phyloP scores from a whole-genome alignment of 1,140 invertebrate species.

The Bombyx mandarina region DNA sequence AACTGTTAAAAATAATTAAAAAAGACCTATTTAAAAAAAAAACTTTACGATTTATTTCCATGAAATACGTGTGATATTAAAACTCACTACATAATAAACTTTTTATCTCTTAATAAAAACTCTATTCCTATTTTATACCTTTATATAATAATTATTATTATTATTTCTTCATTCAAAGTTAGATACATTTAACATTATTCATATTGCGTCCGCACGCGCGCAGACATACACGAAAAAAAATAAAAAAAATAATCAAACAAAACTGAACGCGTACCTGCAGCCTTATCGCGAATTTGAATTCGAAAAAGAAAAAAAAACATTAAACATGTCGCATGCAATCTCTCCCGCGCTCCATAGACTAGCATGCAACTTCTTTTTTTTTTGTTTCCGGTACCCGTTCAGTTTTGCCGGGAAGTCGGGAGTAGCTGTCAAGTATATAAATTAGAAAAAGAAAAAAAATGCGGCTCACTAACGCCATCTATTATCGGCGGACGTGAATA shows the following conservation, averaged over 20 bases:
- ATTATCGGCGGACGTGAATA: too few relatives aligned
- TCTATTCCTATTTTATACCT: slow-evolving; percentile 68
- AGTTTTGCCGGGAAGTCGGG: too few relatives aligned
- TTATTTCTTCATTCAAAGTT: slow-evolving; percentile 61
- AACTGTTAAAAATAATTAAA: slow-evolving; percentile 67
- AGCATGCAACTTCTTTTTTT: neutral
- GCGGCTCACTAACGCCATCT: too few relatives aligned
- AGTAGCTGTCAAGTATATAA: too few relatives aligned
- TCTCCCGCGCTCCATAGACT: too few relatives aligned
- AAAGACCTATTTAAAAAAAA: slow-evolving; percentile 49
- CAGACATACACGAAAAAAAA: slow-evolving; percentile 32
- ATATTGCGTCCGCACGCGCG: slow-evolving; percentile 32
- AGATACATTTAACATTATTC: slow-evolving; percentile 59
- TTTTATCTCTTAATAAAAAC: slow-evolving; percentile 68
- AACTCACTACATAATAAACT: slow-evolving; percentile 59
- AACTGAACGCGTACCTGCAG: too few relatives aligned
- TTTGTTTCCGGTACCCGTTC: too few relatives aligned
- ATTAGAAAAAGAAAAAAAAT: too few relatives aligned
- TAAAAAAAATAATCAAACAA: neutral
- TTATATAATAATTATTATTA: slow-evolving; percentile 66
- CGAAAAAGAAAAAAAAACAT: too few relatives aligned
- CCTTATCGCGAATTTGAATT: too few relatives aligned
- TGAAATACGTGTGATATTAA: slow-evolving; percentile 54
- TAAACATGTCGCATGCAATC: too few relatives aligned
- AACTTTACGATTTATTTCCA: slow-evolving; percentile 32